Base-by-base conservation (phyloP, 1,140 invertebrate species). In the Sarcophaga bullata region DNA sequence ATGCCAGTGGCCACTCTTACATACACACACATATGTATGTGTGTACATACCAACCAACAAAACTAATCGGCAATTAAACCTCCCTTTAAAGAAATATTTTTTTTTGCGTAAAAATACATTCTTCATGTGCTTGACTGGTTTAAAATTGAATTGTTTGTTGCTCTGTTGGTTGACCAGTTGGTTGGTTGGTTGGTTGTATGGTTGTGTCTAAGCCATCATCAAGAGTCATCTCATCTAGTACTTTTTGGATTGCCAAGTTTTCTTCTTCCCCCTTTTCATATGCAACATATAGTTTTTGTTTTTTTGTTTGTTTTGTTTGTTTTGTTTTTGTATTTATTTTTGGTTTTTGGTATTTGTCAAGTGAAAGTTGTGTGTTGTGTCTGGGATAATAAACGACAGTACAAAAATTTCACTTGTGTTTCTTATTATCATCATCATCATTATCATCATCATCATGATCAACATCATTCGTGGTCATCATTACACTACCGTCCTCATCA, bases 341-440 rank as follows among this genome's bases (percentile, higher is more conserved):
- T 75, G 13, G 10, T 19, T 78, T 78, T 78, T 78, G 75, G 75
- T 78, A 78, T 78, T 78, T 78, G 75, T 78, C 75, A 78, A 78
- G 75, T 78, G 75, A 78, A 78, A 78, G 75, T 78, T 78, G 75
- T 73, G 15, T 49, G 48, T 50, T 78, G 48, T 78, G 75, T 78
- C 73, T 75, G 48, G 17, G 75, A 19, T 17, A 48, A 49, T 49
- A 17, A 76, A 49, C 73, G 48, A 50, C 75, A 52, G 75, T 50
- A 50, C 48, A 17, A 78, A 78, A 78, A 78, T 78, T 78, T 78
- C 75, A 78, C 75, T 78, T 78, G 25, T 78, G 75, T 50, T 49
- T 1, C 48, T 78, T 49, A 49, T 49, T 48, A 78, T 50, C 17
- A 17, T 47, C n/a, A 25, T 72, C 17, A 17, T 17, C 62, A 72